A percentile compares a stretch with the other conserved stretches of the same genome.
Evolutionary conservation across 2,113 vertebrate genomes (phyloP).

Genomic region (Piaya cayana): DNA sequence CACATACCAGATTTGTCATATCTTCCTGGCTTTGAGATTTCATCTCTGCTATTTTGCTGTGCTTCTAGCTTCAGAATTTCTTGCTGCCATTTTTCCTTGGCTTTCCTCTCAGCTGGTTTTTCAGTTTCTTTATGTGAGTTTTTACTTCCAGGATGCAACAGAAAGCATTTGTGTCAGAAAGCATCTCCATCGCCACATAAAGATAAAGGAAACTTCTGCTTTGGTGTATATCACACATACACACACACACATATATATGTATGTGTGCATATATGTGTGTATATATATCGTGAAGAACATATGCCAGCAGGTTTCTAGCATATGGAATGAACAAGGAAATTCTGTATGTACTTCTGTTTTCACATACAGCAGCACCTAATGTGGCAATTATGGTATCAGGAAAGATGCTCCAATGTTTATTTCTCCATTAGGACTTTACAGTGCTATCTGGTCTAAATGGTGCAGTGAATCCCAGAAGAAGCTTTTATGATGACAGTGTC

Average conservation of each 20-base stretch:
- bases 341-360: conserved; percentile 42
- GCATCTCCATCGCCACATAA: neutral
- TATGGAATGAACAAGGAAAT: conserved; percentile 17
- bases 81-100: neutral
- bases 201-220: neutral
- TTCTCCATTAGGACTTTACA: conserved; percentile 54
- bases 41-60: neutral
- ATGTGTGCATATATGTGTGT: too few relatives aligned
- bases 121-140: neutral
- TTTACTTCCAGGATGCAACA: neutral
- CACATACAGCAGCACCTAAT: conserved; percentile 32
- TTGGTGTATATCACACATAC: neutral
- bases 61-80: neutral
- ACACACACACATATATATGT: too few relatives aligned
- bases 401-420: conserved; percentile 58
- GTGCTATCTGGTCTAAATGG: conserved; percentile 46
- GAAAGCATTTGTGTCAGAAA: neutral
- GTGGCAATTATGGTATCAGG: conserved; percentile 32
- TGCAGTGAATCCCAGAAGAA: conserved; percentile 48
- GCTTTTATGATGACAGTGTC: conserved; percentile 48
- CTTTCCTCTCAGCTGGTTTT: neutral
- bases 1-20: neutral
- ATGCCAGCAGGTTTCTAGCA: neutral
- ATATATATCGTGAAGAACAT: neutral
- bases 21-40: neutral